These are phyloP conservation scores for Nyleta sp. DNA, from an alignment of 2,888 invertebrate species.

Conservation along the genomic window DNA sequence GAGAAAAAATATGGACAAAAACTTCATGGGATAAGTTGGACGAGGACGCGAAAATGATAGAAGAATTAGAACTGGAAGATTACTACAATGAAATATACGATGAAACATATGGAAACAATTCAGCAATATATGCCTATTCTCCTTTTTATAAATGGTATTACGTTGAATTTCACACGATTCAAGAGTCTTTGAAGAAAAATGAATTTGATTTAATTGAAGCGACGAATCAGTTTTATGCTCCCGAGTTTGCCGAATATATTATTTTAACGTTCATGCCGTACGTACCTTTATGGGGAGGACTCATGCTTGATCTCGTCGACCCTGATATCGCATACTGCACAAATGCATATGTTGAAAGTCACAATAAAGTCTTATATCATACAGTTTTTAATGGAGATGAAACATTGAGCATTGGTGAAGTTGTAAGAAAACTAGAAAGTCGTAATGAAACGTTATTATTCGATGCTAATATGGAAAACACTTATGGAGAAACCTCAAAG, in stretches of 20 bases:
- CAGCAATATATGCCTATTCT: slow-evolving; percentile 33
- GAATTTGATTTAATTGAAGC: slow-evolving; percentile 6
- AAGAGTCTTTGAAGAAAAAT: neutral
- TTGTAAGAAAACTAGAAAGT: neutral
- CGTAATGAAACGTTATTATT: neutral
- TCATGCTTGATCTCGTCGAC: slow-evolving; percentile 53
- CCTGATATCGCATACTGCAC: slow-evolving; percentile 52
- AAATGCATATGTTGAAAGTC: slow-evolving; percentile 61
- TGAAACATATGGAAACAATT: slow-evolving; percentile 6
- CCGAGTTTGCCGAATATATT: slow-evolving; percentile 53
- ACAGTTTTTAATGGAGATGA: slow-evolving; percentile 2
- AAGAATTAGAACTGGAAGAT: neutral
- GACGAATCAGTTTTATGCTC: slow-evolving; percentile 13
- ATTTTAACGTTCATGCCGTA: slow-evolving; percentile 61
- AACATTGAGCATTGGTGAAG: neutral
- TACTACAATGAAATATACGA: neutral
- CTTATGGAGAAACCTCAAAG: neutral
- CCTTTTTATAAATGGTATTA: slow-evolving; percentile 24
- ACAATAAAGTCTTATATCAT: slow-evolving; percentile 16
- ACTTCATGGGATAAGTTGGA: neutral
- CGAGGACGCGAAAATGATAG: neutral
- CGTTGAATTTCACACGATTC: neutral
- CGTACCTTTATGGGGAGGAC: slow-evolving; percentile 46
- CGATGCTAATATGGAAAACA: neutral
- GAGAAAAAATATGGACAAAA: neutral